A percentile compares a stretch with the other conserved stretches of the same genome.
Evolutionary conservation across 2,113 vertebrate species (phyloP).

Genomic region (Pipra filicauda): DNA sequence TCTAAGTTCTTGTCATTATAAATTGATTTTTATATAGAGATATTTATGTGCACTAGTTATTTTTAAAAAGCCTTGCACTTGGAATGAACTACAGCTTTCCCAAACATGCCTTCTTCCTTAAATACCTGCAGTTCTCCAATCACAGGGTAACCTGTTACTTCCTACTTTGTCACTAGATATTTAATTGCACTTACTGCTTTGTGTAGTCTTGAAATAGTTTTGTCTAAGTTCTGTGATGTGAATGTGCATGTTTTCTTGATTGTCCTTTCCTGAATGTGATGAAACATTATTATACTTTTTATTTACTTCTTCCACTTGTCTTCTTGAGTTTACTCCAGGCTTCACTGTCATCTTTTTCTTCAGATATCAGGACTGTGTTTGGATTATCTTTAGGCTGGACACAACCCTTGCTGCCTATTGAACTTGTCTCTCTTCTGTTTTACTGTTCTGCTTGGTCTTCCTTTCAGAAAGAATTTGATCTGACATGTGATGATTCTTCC

Average conservation of each 20-base stretch:
- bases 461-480: neutral
- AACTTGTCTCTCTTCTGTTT: neutral
- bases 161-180: neutral
- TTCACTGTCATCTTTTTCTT: neutral
- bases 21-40: neutral
- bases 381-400: neutral
- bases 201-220: neutral
- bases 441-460: neutral
- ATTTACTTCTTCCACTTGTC: neutral
- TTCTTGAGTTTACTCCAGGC: neutral
- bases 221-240: neutral
- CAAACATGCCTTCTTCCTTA: neutral
- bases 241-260: neutral
- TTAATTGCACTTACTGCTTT: neutral
- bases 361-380: neutral
- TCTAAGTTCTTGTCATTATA: neutral
- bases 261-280: neutral
- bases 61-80: neutral
- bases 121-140: neutral
- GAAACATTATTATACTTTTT: neutral
- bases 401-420: neutral
- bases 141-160: neutral
- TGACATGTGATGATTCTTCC: neutral
- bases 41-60: neutral
- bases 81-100: neutral